Percentiles rank a stretch among this genome's conserved stretches.
These are phyloP conservation scores for Gymnocephalus cernua DNA, from an alignment of 2,113 vertebrate species.

Conservation along the genomic window DNA sequence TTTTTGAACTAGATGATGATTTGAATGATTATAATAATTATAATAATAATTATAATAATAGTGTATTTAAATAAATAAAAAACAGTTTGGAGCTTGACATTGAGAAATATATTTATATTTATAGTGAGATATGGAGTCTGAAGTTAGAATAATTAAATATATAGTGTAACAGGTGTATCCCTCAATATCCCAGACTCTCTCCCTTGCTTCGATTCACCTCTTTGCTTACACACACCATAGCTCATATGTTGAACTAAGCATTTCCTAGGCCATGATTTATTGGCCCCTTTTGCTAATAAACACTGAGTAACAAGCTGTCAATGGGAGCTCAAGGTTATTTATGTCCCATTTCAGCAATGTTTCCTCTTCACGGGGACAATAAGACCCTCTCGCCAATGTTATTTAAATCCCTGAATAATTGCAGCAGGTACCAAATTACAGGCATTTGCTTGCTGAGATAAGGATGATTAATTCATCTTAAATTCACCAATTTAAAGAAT, in stretches of 20 bases:
- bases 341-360: slow-evolving; percentile 45
- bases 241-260: slow-evolving; percentile 65
- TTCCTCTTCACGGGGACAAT: slow-evolving; percentile 48
- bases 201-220: neutral
- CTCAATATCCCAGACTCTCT: neutral
- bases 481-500: neutral
- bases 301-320: slow-evolving; percentile 74
- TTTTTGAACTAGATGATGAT: too few species aligned
- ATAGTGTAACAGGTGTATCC: slow-evolving; percentile 14
- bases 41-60: too few species aligned
- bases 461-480: slow-evolving; percentile 33
- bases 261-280: slow-evolving; percentile 70
- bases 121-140: neutral
- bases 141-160: slow-evolving; percentile 1
- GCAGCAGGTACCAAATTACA: slow-evolving; percentile 18
- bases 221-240: slow-evolving; percentile 53
- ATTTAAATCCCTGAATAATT: slow-evolving; percentile 35
- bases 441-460: slow-evolving; percentile 42
- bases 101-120: slow-evolving; percentile 4
- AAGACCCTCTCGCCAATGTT: slow-evolving; percentile 26
- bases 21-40: too few species aligned
- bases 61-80: neutral
- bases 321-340: slow-evolving; percentile 66
- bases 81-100: neutral
- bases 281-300: slow-evolving; percentile 69